A percentile compares a stretch with the other conserved stretches of the same genome.
These are phyloP conservation scores for Acropternis orthonyx DNA, from an alignment of 2,797 vertebrate genomes.

Conservation along the genomic window DNA sequence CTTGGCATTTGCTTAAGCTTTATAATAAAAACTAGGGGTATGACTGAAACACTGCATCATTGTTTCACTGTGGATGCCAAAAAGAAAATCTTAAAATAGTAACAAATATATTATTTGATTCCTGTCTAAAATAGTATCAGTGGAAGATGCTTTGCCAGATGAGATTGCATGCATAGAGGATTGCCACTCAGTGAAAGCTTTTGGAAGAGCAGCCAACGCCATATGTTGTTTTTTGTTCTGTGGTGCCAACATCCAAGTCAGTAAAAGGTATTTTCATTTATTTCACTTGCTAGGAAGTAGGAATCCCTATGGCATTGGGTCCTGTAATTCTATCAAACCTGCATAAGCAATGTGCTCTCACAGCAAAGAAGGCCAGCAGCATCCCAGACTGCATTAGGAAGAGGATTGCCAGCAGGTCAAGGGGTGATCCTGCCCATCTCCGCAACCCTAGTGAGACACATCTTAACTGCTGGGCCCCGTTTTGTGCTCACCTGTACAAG, in stretches of 20 bases:
- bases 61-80: constrained; percentile 5
- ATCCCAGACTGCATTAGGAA: background rate
- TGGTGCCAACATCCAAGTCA: background rate
- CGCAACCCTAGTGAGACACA: background rate
- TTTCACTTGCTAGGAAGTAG: background rate
- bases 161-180: background rate
- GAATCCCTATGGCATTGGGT: background rate
- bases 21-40: background rate
- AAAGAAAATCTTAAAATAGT: constrained; percentile 16
- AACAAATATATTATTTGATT: constrained; percentile 9
- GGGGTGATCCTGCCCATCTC: background rate
- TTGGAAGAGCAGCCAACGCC: background rate
- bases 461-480: background rate
- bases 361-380: background rate
- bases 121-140: background rate
- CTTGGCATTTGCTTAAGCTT: constrained; percentile 33
- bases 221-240: background rate
- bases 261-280: background rate
- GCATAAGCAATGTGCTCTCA: background rate
- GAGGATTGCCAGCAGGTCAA: fast-evolving
- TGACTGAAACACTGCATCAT: background rate
- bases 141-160: background rate
- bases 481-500: background rate
- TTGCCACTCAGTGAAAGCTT: background rate
- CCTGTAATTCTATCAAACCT: background rate